Base-by-base conservation (phyloP, 2,797 vertebrate genomes). In the Decapterus maruadsi region DNA sequence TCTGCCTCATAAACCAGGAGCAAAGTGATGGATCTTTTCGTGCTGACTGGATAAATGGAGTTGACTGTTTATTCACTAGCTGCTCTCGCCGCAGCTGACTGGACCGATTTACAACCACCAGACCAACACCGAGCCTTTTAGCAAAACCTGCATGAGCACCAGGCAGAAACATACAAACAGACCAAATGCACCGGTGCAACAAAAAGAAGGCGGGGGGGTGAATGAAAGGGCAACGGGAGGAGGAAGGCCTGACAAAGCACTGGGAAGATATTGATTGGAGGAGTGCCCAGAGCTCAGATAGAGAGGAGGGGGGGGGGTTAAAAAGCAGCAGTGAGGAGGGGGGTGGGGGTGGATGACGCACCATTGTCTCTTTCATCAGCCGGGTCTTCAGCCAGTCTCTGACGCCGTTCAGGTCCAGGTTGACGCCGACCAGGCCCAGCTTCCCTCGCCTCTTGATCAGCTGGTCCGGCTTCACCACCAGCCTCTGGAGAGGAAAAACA, bases 381-480 rank as follows among this genome's bases (percentile, higher is more conserved):
- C 94, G 95, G 9, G 93, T 76, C 78, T 96, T 98, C 78, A 99
- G 95, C 98, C 98, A 99, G 69, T 94, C 92, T 81, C 92, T 95
- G 89, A 99, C 96, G 4, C 96, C 96, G 1, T 95, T 94, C 90
- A 99, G 92, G 75, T 96, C 95, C 72, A 99, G 95, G 87, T 98
- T 95, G 75, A 99, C 96, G 4, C 97, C 98, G 11, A 99, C 95
- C 67, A 99, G 94, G 1, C 98, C 98, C 34, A 99, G 96, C 90
- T 99, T 99, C 72, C 98, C 98, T 50, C 98, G 94, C 17, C 98
- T 95, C 93, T 99, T 99, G 86, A 99, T 99, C 79, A 99, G 94
- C 92, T 99, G 98, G 80, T 99, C 98, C 5, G 98, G 98, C 87
- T 99, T 99, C 90, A 99, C 98, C 78, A 99, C 97, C 67, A 99